Evolutionary conservation across 1,140 invertebrate species (phyloP).

Genomic region (Diuraphis noxia): DNA sequence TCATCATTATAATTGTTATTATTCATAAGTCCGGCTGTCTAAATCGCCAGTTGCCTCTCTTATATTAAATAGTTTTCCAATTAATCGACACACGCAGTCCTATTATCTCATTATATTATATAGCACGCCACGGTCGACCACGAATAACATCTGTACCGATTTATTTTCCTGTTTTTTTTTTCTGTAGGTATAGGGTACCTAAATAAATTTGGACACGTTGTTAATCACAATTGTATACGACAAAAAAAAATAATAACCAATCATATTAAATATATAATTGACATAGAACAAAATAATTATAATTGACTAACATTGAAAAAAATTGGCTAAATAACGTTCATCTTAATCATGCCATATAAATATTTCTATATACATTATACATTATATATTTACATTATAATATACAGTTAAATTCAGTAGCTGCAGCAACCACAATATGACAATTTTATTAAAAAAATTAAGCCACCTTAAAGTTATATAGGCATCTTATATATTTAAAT

Average conservation of each 20-base stretch:
- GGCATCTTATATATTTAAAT: not conserved
- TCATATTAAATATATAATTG: not conserved
- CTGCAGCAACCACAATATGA: not conserved
- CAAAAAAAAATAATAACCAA: not conserved
- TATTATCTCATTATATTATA: not conserved
- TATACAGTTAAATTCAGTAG: not conserved
- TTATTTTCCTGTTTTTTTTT: not conserved
- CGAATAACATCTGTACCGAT: not conserved
- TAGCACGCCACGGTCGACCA: not conserved
- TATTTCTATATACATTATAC: too few relatives aligned
- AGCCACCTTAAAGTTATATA: not conserved
- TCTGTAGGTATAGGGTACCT: not conserved
- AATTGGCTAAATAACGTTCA: too few relatives aligned
- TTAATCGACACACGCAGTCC: not conserved
- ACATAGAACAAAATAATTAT: not conserved
- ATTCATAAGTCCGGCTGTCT: not conserved
- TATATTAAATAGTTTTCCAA: not conserved
- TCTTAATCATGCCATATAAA: too few relatives aligned
- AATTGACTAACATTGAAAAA: too few relatives aligned
- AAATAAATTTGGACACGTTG: not conserved
- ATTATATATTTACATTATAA: too few relatives aligned
- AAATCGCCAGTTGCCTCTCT: not conserved
- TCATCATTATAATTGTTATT: not conserved
- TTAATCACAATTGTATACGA: not conserved
- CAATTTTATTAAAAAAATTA: not conserved